Conservation (phyloP, 1,140 invertebrate species). For the Halotydeus destructor region DNA sequence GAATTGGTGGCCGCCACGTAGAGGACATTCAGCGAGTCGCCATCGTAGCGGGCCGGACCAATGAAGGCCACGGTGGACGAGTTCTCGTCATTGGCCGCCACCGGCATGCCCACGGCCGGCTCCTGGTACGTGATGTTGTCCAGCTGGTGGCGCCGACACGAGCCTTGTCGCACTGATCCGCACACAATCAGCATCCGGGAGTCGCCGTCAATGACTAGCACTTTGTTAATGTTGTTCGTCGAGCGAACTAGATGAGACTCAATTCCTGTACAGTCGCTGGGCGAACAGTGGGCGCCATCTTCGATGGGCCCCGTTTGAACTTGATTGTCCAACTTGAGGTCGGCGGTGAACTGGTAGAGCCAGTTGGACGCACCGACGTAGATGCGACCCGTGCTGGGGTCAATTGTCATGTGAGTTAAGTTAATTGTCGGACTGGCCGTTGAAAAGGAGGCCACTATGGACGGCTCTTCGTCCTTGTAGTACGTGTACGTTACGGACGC, state of each 20-base stretch:
- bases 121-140: conserved; percentile 51
- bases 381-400: conserved; percentile 34
- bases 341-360: conserved; percentile 50
- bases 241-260: conserved; percentile 39
- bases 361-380: conserved; percentile 64
- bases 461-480: too few relatives aligned
- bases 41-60: conserved; percentile 61
- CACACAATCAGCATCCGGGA: conserved; percentile 60
- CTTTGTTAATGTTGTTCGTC: conserved; percentile 74
- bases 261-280: conserved; percentile 42
- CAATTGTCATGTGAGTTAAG: conserved; percentile 36
- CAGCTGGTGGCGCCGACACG: conserved; percentile 63
- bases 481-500: too few relatives aligned
- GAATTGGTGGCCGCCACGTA: conserved; percentile 90
- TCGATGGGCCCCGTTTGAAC: conserved; percentile 47
- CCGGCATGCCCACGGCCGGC: conserved; percentile 48
- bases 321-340: conserved; percentile 38
- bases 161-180: conserved; percentile 55
- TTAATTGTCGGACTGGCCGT: conserved; percentile 23
- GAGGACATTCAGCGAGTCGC: conserved; percentile 53
- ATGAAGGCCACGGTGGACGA: conserved; percentile 86
- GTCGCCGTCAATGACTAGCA: conserved; percentile 63
- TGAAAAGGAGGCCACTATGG: conserved; percentile 20
- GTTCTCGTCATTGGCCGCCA: conserved; percentile 72
- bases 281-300: conserved; percentile 67